Conservation (phyloP, 2,888 invertebrate species). For the Leptinotarsa rubiginosa region DNA sequence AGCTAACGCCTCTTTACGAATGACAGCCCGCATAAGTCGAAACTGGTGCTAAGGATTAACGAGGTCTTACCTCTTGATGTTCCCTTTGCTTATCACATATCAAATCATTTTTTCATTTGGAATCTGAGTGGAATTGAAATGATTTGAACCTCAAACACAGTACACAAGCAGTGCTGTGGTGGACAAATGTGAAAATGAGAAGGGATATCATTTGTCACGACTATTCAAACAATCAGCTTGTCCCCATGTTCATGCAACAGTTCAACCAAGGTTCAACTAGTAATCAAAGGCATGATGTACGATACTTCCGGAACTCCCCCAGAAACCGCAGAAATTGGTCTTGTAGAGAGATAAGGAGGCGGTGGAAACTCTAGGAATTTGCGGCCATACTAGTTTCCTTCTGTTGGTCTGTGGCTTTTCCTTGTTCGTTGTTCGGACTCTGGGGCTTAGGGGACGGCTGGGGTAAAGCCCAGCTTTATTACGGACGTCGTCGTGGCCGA, state of each 20-base stretch:
- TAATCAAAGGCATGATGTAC: constrained; percentile 20
- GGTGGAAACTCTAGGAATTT: constrained; percentile 54
- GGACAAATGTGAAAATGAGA: too few species aligned
- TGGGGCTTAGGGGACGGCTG: constrained; percentile 29
- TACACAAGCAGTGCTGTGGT: too few species aligned
- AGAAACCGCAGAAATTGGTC: constrained; percentile 41
- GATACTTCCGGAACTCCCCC: constrained; percentile 26
- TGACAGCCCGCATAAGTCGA: too few species aligned
- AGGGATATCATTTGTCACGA: too few species aligned
- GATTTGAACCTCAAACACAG: too few species aligned
- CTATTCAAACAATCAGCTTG: not conserved
- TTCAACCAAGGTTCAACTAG: not conserved
- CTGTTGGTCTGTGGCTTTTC: constrained; percentile 56
- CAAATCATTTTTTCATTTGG: too few species aligned
- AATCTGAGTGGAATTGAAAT: too few species aligned
- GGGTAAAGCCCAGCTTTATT: constrained; percentile 25
- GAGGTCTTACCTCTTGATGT: too few species aligned
- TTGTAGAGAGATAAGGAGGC: constrained; percentile 51
- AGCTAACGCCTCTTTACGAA: too few species aligned
- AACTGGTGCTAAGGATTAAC: too few species aligned
- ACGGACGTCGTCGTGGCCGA: constrained; percentile 22
- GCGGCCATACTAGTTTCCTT: constrained; percentile 49
- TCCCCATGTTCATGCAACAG: constrained; percentile 5
- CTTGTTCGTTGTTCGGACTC: constrained; percentile 28
- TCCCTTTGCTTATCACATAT: too few species aligned